A percentile compares a stretch with the other conserved stretches of the same genome.
These are phyloP conservation scores for Phylloscopus whistleri DNA, from an alignment of 2,113 vertebrate genomes.

Conservation along the genomic window DNA sequence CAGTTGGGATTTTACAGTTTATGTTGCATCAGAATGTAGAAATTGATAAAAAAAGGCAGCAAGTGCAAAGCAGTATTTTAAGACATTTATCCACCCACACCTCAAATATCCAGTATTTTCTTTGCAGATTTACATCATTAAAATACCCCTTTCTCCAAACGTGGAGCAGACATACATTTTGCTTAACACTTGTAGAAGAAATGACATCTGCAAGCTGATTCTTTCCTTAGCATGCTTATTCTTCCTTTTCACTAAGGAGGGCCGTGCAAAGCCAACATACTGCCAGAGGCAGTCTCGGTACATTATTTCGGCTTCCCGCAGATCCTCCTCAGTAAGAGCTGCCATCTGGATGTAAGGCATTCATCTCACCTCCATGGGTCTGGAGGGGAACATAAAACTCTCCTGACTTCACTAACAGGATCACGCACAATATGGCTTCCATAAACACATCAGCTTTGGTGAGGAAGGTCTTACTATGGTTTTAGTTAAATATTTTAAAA, in stretches of 20 bases:
- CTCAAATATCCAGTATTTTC: not conserved
- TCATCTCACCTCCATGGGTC: not conserved
- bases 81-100: not conserved
- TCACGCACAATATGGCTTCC: not conserved
- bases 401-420: not conserved
- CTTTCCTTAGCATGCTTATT: not conserved
- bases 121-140: not conserved
- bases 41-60: not conserved
- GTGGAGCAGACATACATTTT: not conserved
- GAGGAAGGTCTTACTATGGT: not conserved
- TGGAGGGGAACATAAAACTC: not conserved
- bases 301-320: not conserved
- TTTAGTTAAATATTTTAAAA: not conserved
- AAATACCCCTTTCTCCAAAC: not conserved
- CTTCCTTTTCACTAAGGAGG: not conserved
- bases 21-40: not conserved
- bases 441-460: fast-evolving
- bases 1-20: not conserved
- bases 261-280: fast-evolving
- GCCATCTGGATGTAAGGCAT: not conserved
- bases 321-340: not conserved
- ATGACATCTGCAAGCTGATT: not conserved
- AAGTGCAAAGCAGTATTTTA: not conserved
- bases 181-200: not conserved
- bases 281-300: not conserved